These are phyloP conservation scores for Eutrigla gurnardus DNA, from an alignment of 2,797 vertebrate species.

Conservation along the genomic window DNA sequence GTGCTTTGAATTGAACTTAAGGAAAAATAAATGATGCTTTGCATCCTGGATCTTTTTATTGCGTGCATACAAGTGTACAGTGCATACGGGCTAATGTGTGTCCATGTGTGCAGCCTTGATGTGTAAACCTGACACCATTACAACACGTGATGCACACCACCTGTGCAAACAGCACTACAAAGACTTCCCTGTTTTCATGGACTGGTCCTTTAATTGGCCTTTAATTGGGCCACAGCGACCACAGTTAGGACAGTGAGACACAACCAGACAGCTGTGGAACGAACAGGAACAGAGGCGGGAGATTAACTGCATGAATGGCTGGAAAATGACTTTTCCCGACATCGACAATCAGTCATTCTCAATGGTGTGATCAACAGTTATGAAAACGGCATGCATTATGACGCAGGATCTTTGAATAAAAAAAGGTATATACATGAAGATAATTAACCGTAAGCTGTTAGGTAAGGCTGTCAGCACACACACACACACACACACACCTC, in stretches of 20 bases:
- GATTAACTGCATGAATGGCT: constrained; percentile 42
- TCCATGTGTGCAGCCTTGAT: constrained; percentile 54
- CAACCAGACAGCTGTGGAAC: constrained; percentile 53
- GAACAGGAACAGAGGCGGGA: constrained; percentile 29
- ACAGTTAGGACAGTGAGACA: constrained; percentile 55
- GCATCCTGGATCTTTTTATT: constrained; percentile 1
- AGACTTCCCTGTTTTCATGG: constrained; percentile 75
- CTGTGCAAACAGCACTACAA: constrained; percentile 81
- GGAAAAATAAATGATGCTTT: constrained; percentile 25
- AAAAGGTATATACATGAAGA: constrained; percentile 19
- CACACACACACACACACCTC: constrained; percentile 51
- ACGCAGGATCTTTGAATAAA: constrained; percentile 16
- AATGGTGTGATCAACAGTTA: constrained; percentile 34
- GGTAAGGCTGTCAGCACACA: constrained; percentile 33
- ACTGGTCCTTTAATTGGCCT: constrained; percentile 77
- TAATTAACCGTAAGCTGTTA: constrained; percentile 35
- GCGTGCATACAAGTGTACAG: constrained; percentile 20
- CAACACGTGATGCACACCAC: constrained; percentile 74
- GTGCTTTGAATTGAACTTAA: constrained; percentile 7
- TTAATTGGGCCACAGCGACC: constrained; percentile 71
- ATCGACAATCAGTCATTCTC: constrained; percentile 31
- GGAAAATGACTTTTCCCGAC: constrained; percentile 51
- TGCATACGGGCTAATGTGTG: constrained; percentile 1
- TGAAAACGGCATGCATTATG: constrained; percentile 19
- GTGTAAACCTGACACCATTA: constrained; percentile 70